Conservation (phyloP, 2,888 invertebrate species). For the Zaprionus bogoriensis region DNA sequence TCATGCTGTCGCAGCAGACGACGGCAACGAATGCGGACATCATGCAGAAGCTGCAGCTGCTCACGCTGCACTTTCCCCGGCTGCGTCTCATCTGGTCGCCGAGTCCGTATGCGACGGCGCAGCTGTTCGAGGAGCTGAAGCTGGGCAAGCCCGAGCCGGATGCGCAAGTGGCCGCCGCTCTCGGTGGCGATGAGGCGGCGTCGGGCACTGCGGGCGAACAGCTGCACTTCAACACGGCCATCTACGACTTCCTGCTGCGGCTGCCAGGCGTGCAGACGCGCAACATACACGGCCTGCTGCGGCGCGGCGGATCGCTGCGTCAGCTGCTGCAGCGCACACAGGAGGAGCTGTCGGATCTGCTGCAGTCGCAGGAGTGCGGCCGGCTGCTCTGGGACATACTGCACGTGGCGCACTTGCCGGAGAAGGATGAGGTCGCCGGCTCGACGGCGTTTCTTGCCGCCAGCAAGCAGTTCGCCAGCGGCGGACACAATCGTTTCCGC, state of each 20-base stretch:
- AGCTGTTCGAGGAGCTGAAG: slow-evolving; percentile 97
- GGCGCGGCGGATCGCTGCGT: slow-evolving; percentile 88
- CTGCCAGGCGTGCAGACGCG: slow-evolving; percentile 94
- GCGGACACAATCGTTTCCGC: slow-evolving; percentile 74
- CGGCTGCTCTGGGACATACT: slow-evolving; percentile 88
- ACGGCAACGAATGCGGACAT: slow-evolving; percentile 88
- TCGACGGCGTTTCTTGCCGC: slow-evolving; percentile 71
- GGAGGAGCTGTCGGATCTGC: slow-evolving; percentile 87
- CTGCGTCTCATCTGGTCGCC: slow-evolving; percentile 98
- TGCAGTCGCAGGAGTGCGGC: slow-evolving; percentile 89
- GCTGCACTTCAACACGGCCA: slow-evolving; percentile 87
- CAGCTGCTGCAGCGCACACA: slow-evolving; percentile 85
- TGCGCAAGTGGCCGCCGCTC: slow-evolving; percentile 87
- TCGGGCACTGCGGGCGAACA: slow-evolving; percentile 80
- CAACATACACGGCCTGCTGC: slow-evolving; percentile 90
- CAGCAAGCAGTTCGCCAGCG: slow-evolving; percentile 65
- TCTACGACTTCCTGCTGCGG: slow-evolving; percentile 92
- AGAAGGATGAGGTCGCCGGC: slow-evolving; percentile 83
- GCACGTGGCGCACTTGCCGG: slow-evolving; percentile 86
- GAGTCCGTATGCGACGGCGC: slow-evolving; percentile 97
- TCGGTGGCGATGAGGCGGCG: slow-evolving; percentile 86
- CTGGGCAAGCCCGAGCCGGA: slow-evolving; percentile 92
- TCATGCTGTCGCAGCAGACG: slow-evolving; percentile 90
- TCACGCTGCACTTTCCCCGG: slow-evolving; percentile 97
- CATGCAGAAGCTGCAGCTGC: slow-evolving; percentile 92